Conservation (phyloP, 2,113 vertebrate genomes). For the Aptenodytes patagonicus region DNA sequence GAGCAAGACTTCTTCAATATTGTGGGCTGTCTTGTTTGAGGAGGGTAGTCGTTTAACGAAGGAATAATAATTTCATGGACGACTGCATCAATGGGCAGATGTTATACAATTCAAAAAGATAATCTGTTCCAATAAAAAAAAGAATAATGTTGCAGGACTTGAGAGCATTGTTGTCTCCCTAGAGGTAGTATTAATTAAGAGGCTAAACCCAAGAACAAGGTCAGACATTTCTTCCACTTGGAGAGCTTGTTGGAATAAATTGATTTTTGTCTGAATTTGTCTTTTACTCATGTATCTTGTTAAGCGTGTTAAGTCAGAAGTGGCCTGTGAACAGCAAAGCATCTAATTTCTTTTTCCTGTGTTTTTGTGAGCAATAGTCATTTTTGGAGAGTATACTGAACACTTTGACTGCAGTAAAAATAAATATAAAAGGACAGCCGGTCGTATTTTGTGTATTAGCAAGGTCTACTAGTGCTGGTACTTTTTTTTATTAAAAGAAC, state of each 20-base stretch:
- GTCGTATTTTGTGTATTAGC: neutral
- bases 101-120: neutral
- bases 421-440: neutral
- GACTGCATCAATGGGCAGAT: neutral
- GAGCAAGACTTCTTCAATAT: neutral
- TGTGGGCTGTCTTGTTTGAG: neutral
- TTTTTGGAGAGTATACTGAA: neutral
- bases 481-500: neutral
- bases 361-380: neutral
- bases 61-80: neutral
- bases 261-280: neutral
- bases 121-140: neutral
- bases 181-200: slow-evolving; percentile 1
- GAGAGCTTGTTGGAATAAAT: neutral
- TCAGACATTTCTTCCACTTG: neutral
- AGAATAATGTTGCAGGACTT: neutral
- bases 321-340: neutral
- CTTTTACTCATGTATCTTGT: neutral
- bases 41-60: neutral
- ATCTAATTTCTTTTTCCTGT: neutral
- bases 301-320: neutral
- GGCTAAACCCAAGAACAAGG: neutral
- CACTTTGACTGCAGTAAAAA: neutral
- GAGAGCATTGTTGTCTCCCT: neutral
- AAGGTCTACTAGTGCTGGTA: neutral